These are phyloP conservation scores for Campoplex nolae DNA, from an alignment of 2,888 invertebrate genomes.

Conservation along the genomic window DNA sequence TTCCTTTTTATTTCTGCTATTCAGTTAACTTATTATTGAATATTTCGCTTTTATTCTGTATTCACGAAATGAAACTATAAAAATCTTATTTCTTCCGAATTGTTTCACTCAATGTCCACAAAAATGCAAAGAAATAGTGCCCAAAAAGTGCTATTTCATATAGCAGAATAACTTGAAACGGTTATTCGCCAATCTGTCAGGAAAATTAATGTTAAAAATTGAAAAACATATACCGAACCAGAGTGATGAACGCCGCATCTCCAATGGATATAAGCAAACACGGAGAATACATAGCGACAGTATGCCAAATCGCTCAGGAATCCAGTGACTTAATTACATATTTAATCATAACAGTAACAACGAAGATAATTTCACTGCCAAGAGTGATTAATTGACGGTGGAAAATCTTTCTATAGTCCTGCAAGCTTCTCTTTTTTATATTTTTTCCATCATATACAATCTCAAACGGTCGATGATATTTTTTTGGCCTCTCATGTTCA, in stretches of 20 bases:
- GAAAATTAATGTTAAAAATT: neutral
- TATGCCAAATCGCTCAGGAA: neutral
- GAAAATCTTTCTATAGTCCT: constrained; percentile 52
- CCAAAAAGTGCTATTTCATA: too few species aligned
- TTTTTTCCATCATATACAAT: constrained; percentile 66
- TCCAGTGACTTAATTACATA: neutral
- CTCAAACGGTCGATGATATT: constrained; percentile 50
- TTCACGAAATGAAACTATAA: too few species aligned
- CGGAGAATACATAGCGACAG: constrained; percentile 58
- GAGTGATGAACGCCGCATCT: constrained; percentile 67
- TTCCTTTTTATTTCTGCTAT: too few species aligned
- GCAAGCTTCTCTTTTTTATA: constrained; percentile 69
- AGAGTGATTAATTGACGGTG: constrained; percentile 14
- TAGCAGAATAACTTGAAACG: too few species aligned
- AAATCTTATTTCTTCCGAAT: too few species aligned
- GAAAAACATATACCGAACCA: constrained; percentile 71
- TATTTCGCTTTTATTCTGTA: too few species aligned
- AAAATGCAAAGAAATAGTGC: too few species aligned
- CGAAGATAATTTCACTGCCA: neutral
- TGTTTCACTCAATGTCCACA: too few species aligned
- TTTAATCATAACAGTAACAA: neutral
- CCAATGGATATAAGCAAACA: constrained; percentile 52
- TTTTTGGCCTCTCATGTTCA: constrained; percentile 53
- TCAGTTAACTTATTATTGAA: too few species aligned
- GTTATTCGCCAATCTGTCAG: neutral